Evolutionary conservation across 2,113 vertebrate genomes (phyloP).

Genomic region (Columba janthina): DNA sequence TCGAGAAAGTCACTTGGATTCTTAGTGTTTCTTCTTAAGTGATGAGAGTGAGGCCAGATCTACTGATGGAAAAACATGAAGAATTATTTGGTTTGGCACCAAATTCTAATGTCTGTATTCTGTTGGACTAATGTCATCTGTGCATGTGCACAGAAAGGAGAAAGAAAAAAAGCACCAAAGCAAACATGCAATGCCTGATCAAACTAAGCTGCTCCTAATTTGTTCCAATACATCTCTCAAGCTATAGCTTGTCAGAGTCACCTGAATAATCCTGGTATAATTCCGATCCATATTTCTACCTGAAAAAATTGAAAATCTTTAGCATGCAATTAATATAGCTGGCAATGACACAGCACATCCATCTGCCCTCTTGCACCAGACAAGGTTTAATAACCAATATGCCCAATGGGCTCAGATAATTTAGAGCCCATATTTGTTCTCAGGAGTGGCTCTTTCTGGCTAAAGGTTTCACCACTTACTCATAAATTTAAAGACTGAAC

Average conservation of each 20-base stretch:
- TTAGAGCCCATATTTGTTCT: constrained; percentile 55
- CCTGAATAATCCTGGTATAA: constrained; percentile 50
- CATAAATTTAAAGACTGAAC: constrained; percentile 44
- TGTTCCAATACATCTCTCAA: not conserved
- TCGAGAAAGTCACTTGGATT: not conserved
- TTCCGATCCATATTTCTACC: constrained; percentile 20
- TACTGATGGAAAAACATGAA: not conserved
- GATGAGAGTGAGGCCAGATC: too few species aligned
- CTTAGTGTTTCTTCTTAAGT: not conserved
- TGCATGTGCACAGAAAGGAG: not conserved
- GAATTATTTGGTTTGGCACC: not conserved
- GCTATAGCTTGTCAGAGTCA: not conserved
- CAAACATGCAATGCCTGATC: not conserved
- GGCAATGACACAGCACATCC: constrained; percentile 41
- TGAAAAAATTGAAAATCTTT: constrained; percentile 50
- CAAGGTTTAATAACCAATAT: constrained; percentile 25
- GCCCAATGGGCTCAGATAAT: constrained; percentile 35
- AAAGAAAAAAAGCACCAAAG: not conserved
- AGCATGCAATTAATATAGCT: constrained; percentile 16
- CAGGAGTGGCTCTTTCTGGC: constrained; percentile 17
- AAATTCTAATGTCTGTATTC: not conserved
- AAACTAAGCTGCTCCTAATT: not conserved
- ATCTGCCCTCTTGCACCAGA: constrained; percentile 19
- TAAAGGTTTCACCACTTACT: constrained; percentile 38
- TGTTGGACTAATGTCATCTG: not conserved